Evolutionary conservation across 2,888 invertebrate species (phyloP), one percentile per base, ranked within the genome.

Genomic region (Chrysolina haemoptera): DNA sequence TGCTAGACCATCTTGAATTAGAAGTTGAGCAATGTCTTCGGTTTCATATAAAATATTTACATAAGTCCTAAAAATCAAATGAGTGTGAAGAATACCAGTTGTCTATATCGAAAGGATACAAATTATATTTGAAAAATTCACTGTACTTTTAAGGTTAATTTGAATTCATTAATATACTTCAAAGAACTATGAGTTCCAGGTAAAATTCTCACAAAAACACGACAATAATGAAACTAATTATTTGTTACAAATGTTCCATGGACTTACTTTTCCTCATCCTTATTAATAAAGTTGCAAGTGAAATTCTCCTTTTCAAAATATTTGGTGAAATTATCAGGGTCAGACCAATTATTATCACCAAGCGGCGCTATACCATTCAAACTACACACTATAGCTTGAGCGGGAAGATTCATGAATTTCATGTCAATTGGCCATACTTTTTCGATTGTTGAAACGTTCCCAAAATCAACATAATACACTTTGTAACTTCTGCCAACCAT

Each of bases 391-490:
- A 94, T 88, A 0, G 94, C 94, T 90, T 94, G 93, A 68, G 91
- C 91, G 0, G 95, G 94, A 20, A 94, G 85, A 4, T 89, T 89
- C 86, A 93, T 89, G 75, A 94, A 90, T 74, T 91, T 90, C 63
- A 89, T 90, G 80, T 95, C 94, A 73, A 94, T 88, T 67, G 91
- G 91, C 91, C 93, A 95, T 27, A 95, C 91, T 80, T 93, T 92
- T 62, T 91, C 90, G 0, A 94, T 92, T 0, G 91, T 88, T 53
- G 92, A 91, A 71, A 90, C 90, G 82, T 94, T 95, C 3, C 95
- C 95, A 81, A 93, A 94, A 86, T 95, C 95, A 0, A 95, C 90
- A 83, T 93, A 95, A 35, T 91, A 90, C 0, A 95, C 93, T 62
- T 78, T 80, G 50, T 66, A 40, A 4, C 46, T 27, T 3, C n/a